Evolutionary conservation across 2,797 vertebrate genomes (phyloP), one percentile per base, ranked within the genome.

Genomic region (Mormyrops attenuatus): DNA sequence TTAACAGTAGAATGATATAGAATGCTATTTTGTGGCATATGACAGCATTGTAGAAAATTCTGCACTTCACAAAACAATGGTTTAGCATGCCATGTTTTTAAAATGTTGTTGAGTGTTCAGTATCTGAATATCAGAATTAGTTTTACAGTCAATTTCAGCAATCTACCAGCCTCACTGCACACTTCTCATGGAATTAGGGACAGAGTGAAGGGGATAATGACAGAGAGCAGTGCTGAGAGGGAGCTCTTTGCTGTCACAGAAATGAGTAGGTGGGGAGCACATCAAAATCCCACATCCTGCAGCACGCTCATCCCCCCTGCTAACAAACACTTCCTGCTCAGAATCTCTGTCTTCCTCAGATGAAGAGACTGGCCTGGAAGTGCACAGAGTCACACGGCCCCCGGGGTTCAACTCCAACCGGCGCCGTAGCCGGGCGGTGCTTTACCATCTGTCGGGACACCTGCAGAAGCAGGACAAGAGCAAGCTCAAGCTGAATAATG

Each of bases 401-500:
- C 95, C 95, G 0, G 95, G 96, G 30, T 97, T 97, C 92, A 97
- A 96, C 44, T 50, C 95, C 86, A 97, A 97, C 93, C 95, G 96
- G 26, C 94, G 96, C 4, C 96, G 96, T 84, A 97, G 96, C 93
- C 90, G 96, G 90, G 96, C 96, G 0, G 96, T 97, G 0, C 96
- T 97, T 22, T 97, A 97, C 84, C 96, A 97, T 89, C 95, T 97
- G 89, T 97, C 96, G 0, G 96, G 96, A 91, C 96, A 97, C 90
- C 94, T 97, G 92, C 96, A 97, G 94, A 97, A 97, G 91, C 96
- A 97, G 89, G 96, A 97, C 95, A 97, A 97, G 93, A 95, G 95
- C 95, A 97, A 97, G 89, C 95, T 97, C 77, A 97, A 97, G 94
- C 91, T 97, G 92, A 97, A 97, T 93, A 97, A 97, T 44, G 96